These are phyloP conservation scores for Neopipo cinnamomea DNA, from an alignment of 2,113 vertebrate species.

Conservation along the genomic window DNA sequence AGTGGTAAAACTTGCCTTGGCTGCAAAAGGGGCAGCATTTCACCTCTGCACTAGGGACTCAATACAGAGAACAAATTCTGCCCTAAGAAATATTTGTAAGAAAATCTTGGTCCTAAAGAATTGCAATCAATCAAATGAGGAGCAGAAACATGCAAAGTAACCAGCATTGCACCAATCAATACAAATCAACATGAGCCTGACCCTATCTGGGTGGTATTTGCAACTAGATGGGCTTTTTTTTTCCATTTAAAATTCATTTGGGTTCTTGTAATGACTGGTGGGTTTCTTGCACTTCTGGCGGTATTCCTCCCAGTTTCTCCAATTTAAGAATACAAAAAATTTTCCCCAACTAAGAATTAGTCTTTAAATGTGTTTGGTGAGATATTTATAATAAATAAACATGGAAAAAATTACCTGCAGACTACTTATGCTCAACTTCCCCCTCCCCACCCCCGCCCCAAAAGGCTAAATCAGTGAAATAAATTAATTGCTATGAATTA, in stretches of 20 bases:
- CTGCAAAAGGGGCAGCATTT: neutral
- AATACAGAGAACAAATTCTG: neutral
- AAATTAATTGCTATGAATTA: conserved; percentile 69
- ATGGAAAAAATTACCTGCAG: conserved; percentile 34
- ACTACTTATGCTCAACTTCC: conserved; percentile 11
- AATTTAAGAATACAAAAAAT: neutral
- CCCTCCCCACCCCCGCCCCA: neutral
- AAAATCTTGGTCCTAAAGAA: neutral
- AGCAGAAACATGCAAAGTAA: neutral
- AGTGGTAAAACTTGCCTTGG: neutral
- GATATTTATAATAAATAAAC: conserved; percentile 37
- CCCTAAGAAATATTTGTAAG: neutral
- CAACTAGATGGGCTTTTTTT: neutral
- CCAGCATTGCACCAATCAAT: neutral
- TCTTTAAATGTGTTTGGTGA: neutral
- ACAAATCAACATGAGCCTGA: neutral
- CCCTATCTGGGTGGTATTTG: neutral
- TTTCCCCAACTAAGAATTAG: neutral
- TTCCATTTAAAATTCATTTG: neutral
- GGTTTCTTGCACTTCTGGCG: neutral
- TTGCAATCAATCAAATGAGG: neutral
- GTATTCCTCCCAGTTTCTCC: neutral
- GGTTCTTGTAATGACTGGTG: neutral
- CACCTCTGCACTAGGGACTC: neutral
- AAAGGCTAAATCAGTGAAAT: conserved; percentile 67